These are phyloP conservation scores for Gymnogyps californianus DNA, from an alignment of 2,113 vertebrate species.

Conservation along the genomic window DNA sequence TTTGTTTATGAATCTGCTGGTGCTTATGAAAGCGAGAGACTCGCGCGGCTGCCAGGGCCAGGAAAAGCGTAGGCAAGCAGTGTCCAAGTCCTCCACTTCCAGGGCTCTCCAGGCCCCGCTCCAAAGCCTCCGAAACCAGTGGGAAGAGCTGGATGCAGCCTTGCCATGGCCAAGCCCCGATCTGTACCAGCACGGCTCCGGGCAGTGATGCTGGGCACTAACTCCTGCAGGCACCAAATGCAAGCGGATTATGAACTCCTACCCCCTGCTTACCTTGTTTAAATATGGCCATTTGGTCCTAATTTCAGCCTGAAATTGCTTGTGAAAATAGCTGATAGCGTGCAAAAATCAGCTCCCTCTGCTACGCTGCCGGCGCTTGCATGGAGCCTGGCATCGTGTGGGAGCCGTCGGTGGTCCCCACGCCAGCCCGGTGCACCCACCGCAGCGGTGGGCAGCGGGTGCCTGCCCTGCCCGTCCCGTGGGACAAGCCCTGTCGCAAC, in stretches of 20 bases:
- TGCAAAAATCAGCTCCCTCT: background rate
- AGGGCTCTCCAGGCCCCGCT: background rate
- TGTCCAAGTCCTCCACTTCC: background rate
- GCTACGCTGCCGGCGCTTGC: background rate
- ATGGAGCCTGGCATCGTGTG: background rate
- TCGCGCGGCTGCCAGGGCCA: background rate
- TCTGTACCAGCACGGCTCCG: background rate
- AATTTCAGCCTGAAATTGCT: background rate
- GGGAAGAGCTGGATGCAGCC: background rate
- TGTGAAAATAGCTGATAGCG: background rate
- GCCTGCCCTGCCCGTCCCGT: background rate
- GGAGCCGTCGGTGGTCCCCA: background rate
- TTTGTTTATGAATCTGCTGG: background rate
- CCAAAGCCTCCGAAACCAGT: background rate
- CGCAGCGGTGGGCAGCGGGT: fast-evolving
- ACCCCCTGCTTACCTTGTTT: background rate
- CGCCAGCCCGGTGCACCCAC: background rate
- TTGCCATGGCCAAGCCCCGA: fast-evolving
- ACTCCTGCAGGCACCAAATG: background rate
- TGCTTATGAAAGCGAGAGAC: background rate
- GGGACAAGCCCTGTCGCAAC: background rate
- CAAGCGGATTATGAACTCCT: background rate
- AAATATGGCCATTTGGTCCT: background rate
- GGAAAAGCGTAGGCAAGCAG: background rate
- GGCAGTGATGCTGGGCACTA: background rate